Evolutionary conservation across 2,797 vertebrate genomes (phyloP).

Genomic region (Bovichtus diacanthus): DNA sequence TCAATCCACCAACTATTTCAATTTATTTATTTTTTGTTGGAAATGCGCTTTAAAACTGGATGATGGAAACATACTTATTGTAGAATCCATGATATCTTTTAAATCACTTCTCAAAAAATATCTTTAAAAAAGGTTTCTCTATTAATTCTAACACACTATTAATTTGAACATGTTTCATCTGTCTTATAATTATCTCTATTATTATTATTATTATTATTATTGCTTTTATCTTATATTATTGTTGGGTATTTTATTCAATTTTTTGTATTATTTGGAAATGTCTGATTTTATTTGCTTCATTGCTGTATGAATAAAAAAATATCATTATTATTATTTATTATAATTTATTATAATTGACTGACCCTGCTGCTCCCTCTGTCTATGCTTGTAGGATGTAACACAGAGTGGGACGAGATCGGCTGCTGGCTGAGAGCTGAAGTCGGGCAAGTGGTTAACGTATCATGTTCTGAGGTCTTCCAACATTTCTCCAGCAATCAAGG

Average conservation of each 20-base stretch:
- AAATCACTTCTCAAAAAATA: too few relatives aligned
- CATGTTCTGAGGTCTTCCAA: constrained; percentile 88
- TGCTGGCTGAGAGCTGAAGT: constrained; percentile 87
- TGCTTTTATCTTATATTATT: background rate
- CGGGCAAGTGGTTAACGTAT: constrained; percentile 87
- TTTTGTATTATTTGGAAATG: background rate
- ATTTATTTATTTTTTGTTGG: too few relatives aligned
- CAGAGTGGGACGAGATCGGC: constrained; percentile 89
- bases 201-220: background rate
- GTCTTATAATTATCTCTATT: background rate
- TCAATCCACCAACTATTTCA: too few relatives aligned
- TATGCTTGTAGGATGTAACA: constrained; percentile 82
- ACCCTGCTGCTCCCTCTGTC: background rate
- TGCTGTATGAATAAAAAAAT: too few relatives aligned
- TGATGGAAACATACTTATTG: background rate
- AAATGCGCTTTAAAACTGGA: too few relatives aligned
- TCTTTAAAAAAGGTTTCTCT: too few relatives aligned
- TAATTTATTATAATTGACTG: background rate
- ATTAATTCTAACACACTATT: too few relatives aligned
- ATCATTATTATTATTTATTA: background rate
- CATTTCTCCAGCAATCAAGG: constrained; percentile 88
- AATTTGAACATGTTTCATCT: too few relatives aligned
- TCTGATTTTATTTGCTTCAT: background rate
- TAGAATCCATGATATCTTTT: too few relatives aligned
- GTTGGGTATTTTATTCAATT: background rate